Evolutionary conservation across 2,113 vertebrate species (phyloP).

Genomic region (Haplochromis burtoni): DNA sequence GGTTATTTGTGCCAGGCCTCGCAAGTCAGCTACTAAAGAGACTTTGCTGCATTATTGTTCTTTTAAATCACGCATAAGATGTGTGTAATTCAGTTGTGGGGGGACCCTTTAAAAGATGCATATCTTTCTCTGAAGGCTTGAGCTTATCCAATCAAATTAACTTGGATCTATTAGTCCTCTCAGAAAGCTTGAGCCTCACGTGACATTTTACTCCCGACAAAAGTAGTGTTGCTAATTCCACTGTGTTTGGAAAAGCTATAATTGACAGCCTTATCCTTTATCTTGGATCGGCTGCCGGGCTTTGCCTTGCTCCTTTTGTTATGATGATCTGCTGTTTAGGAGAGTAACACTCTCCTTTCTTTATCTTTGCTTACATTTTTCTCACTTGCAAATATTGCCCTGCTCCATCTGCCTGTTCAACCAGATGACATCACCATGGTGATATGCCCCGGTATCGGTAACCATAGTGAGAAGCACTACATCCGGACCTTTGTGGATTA

Average conservation of each 20-base stretch:
- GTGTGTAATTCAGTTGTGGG: not conserved
- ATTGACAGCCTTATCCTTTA: not conserved
- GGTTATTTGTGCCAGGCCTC: not conserved
- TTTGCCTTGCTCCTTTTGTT: not conserved
- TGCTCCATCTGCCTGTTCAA: not conserved
- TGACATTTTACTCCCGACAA: not conserved
- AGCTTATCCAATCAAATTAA: not conserved
- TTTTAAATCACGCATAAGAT: not conserved
- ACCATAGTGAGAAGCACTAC: slow-evolving; percentile 99
- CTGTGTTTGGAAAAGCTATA: not conserved
- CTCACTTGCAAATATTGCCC: not conserved
- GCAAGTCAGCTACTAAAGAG: not conserved
- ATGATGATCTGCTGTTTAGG: not conserved
- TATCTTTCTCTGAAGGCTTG: not conserved
- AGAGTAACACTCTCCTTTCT: not conserved
- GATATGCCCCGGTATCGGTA: slow-evolving; percentile 96
- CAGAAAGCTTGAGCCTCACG: not conserved
- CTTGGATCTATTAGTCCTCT: not conserved
- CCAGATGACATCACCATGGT: slow-evolving; percentile 97
- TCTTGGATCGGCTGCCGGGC: not conserved
- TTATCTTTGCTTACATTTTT: not conserved
- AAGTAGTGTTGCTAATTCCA: not conserved
- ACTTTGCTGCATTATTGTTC: not conserved
- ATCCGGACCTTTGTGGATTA: slow-evolving; percentile 97
- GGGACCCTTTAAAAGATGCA: not conserved